phyloP scores from a whole-genome alignment of 2,888 invertebrate genomes.

The Cantharis nigra region DNA sequence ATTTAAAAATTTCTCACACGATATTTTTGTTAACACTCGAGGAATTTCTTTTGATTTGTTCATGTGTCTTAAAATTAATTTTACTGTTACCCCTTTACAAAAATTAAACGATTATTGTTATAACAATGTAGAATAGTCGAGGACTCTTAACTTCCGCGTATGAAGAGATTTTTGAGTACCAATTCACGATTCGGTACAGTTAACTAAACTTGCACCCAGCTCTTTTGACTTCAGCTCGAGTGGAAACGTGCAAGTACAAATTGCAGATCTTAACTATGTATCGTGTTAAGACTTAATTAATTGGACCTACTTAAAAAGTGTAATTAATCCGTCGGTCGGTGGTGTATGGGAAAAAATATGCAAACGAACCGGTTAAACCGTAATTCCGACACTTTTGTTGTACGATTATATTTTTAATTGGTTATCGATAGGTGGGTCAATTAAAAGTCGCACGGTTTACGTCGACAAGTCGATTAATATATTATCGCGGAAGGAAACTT shows the following conservation, averaged over 20 bases:
- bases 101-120: slow-evolving; percentile 13
- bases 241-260: not conserved
- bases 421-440: not conserved
- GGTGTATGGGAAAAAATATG: not conserved
- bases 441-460: not conserved
- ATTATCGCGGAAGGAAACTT: not conserved
- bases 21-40: not conserved
- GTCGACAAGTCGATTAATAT: not conserved
- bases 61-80: slow-evolving; percentile 13
- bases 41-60: slow-evolving; percentile 13
- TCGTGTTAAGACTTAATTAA: slow-evolving; percentile 17
- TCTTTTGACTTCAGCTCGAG: not conserved
- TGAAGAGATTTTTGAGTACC: slow-evolving; percentile 13
- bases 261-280: slow-evolving; percentile 17
- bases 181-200: slow-evolving; percentile 12
- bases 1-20: not conserved
- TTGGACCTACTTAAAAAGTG: not conserved
- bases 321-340: not conserved
- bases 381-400: not conserved
- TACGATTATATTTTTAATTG: not conserved
- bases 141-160: slow-evolving; percentile 8
- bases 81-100: slow-evolving; percentile 17
- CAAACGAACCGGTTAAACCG: not conserved
- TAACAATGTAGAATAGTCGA: slow-evolving; percentile 6
- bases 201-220: not conserved